Evolutionary conservation across 2,113 vertebrate genomes (phyloP), one percentile per base, ranked within the genome.

Genomic region (Erythrocercus mccallii): DNA sequence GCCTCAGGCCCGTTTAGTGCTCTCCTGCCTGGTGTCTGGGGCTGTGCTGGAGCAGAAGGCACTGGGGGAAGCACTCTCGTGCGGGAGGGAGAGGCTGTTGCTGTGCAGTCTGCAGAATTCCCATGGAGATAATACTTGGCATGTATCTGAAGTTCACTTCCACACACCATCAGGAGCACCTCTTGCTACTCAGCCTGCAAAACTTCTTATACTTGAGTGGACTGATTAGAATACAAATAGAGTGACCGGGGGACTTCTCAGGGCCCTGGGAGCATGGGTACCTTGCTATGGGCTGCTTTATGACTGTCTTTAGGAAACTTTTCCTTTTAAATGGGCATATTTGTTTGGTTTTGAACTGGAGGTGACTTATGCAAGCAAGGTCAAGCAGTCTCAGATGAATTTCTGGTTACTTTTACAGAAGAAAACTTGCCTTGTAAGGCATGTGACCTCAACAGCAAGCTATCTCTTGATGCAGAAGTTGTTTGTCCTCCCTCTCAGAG

Each of bases 51-150:
- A 6, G 18, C 38, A 35, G 61, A 24, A 78, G 30, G 69, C 0
- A 0, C 54, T 45, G 19, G 16, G 69, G 47, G 37, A 72, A 57
- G 66, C 66, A 27, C 35, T 92, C 68, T 54, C 0, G 0, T 42
- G 82, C 2, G 0, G 77, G 44, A 81, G 54, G 82, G 88, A 95
- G 81, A 91, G 86, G 65, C 71, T 86, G 90, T 57, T 76, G 88
- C 88, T 80, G 50, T 66, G 83, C 65, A 85, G 56, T 24, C 62
- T 95, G 73, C 79, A 95, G 62, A 78, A 96, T 94, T 90, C 85
- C 90, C 80, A 71, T 74, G 80, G 95, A 89, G 73, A 91, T 71
- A 30, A 11, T 60, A 64, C 73, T 70, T 81, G 71, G 15, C 51
- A 23, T 13, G 11, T 57, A 35, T 71, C 60, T 95, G 64, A 92